Base-by-base conservation (phyloP, 2,797 vertebrate genomes). In the Masticophis lateralis region DNA sequence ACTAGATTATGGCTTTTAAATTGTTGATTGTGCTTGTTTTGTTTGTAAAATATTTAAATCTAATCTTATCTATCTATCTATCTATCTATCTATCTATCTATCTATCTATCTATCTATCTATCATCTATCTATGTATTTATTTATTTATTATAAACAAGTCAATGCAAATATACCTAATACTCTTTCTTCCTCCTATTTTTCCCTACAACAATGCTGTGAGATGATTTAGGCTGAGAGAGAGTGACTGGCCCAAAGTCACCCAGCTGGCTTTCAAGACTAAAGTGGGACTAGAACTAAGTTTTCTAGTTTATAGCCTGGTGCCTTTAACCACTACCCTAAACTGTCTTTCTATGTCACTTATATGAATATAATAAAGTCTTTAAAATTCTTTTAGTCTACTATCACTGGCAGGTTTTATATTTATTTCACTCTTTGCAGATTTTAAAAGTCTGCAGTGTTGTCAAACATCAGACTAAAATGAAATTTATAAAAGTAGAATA, bases 401-500 rank as follows among this genome's bases (percentile, higher is more conserved):
- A 1, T 86, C 51, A 9, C 18, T 14, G 60, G 47, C 22, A 91
- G 43, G 57, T 74, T 37, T 86, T 57, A 86, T 16, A 16, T 43
- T 63, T 90, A 27, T 92, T 86, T 79, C 86, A 32, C 16, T 87
- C 94, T 94, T 93, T 93, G 91, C 86, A 91, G 94, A 91, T 43
- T 74, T 69, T 22, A 2, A 0, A 0, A 86, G 94, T 89, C 88
- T 90, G 92, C 90, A 93, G 94, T 13, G 79, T 51, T 86, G 93
- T 2, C 1, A 92, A 92, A 94, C 32, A 91, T 90, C 79, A 47
- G 93, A 83, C 69, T 88, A 91, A 74, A 94, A 90, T 96, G 91
- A 57, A 87, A 94, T 95, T 94, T 96, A 86, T 86, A 47, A 92
- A 86, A 60, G 60, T 14, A 16, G 43, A 60, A 20, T 4, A 57